Base-by-base conservation (phyloP, 2,113 vertebrate species). In the Atlantisia rogersi region DNA sequence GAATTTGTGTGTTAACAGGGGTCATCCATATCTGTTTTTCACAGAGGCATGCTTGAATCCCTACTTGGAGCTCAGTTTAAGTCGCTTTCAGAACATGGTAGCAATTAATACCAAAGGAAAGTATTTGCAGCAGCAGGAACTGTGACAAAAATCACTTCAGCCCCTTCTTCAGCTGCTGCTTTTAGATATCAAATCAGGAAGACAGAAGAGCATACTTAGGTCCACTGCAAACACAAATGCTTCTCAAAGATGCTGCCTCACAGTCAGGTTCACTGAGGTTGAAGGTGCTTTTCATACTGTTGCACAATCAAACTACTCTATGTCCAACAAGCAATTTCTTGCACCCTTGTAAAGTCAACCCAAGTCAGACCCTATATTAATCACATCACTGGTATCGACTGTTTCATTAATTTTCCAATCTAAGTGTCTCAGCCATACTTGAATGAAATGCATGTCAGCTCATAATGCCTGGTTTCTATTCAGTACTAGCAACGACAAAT, bases 391-490 rank as follows among this genome's bases (percentile, higher is more conserved):
- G 67, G 4, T 86, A 87, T 58, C 70, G 69, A 89, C 32, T 69
- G 17, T 82, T 96, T 95, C 62, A 91, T 94, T 96, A 96, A 58
- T 93, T 89, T 93, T 87, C 91, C 75, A 94, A 65, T 81, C 40
- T 84, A 91, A 93, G 19, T 39, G 37, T 94, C 74, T 93, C 74
- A 95, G 46, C 63, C n/a, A 60, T 35, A 63, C 32, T 82, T 94
- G 65, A 91, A 94, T 70, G 67, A 88, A 90, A 94, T 76, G 37
- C 37, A 73, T 89, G 63, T 80, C 86, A 93, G 76, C 37, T 37
- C 39, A 40, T 96, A 94, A 95, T 94, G 85, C 58, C 67, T 92
- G 35, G 70, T 77, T 95, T 88, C 77, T 87, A 24, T 92, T 93
- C 85, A 91, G 62, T 64, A 82, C 90, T n/a, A 71, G 50, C 25